phyloP scores from a whole-genome alignment of 2,888 invertebrate genomes.

The Synanthedon formicaeformis region DNA sequence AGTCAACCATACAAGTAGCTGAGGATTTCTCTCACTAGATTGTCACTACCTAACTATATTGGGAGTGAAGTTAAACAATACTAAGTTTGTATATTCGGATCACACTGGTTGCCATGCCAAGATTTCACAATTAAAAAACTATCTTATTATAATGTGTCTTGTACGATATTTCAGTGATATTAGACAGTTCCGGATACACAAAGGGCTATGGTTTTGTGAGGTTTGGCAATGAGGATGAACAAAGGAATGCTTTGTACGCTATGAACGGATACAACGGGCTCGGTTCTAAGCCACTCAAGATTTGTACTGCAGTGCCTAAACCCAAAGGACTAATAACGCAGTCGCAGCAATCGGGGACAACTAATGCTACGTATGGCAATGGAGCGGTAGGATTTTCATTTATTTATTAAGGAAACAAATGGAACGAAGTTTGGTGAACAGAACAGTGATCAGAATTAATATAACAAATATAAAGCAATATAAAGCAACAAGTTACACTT shows the following conservation, averaged over 20 bases:
- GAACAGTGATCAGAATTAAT: not conserved
- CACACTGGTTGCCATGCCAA: no score
- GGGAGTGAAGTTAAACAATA: no score
- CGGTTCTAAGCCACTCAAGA: constrained; percentile 89
- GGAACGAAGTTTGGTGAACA: not conserved
- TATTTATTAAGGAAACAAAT: not conserved
- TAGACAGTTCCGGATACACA: constrained; percentile 90
- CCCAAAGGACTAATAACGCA: constrained; percentile 71
- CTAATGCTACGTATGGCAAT: constrained; percentile 36
- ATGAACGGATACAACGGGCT: constrained; percentile 95
- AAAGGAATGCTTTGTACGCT: constrained; percentile 89
- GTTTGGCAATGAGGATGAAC: constrained; percentile 93
- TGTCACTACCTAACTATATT: no score
- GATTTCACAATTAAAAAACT: no score
- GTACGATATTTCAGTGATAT: constrained; percentile 76
- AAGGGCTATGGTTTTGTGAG: constrained; percentile 97
- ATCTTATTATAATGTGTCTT: no score
- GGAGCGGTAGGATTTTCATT: constrained; percentile 37
- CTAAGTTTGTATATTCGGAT: no score
- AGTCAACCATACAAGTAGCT: no score
- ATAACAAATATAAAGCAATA: not conserved
- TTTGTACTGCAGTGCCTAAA: constrained; percentile 92
- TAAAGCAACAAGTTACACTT: no score
- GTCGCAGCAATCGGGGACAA: constrained; percentile 25
- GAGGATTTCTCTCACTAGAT: no score